Conservation (phyloP, 2,797 vertebrate species). For the Gymnocypris eckloni region DNA sequence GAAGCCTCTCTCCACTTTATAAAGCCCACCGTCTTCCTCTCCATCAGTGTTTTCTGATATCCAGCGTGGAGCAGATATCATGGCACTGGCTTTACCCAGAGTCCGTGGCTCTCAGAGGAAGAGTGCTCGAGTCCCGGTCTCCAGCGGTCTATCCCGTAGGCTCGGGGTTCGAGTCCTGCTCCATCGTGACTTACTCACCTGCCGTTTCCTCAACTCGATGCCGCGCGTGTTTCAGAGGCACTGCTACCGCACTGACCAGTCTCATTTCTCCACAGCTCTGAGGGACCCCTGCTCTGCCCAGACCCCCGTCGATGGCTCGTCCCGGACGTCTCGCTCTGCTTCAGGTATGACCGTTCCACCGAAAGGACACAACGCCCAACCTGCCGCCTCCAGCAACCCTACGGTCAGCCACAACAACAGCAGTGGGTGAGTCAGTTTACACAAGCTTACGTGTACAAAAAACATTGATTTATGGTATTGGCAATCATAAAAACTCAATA, state of each 20-base stretch:
- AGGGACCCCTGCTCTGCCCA: constrained; percentile 76
- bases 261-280: constrained; percentile 75
- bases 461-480: no score
- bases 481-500: no score
- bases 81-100: constrained; percentile 61
- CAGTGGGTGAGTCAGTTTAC: constrained; percentile 82
- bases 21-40: constrained; percentile 47
- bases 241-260: constrained; percentile 53
- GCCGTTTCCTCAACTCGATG: constrained; percentile 78
- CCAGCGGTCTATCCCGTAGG: constrained; percentile 59
- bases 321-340: constrained; percentile 73
- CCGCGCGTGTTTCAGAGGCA: constrained; percentile 74
- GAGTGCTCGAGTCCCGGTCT: constrained; percentile 40
- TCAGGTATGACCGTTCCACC: constrained; percentile 91
- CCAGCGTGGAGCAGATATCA: constrained; percentile 19
- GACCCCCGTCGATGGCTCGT: constrained; percentile 81
- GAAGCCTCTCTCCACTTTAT: constrained; percentile 63
- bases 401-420: constrained; percentile 72
- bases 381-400: constrained; percentile 65
- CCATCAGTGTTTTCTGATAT: not conserved
- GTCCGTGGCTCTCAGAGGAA: constrained; percentile 4
- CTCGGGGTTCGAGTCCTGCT: constrained; percentile 70
- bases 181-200: constrained; percentile 83
- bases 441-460: no score
- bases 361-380: constrained; percentile 79